Conservation (phyloP, 92 coral and sea anemone genomes). For the Zoanthus solanderi region DNA sequence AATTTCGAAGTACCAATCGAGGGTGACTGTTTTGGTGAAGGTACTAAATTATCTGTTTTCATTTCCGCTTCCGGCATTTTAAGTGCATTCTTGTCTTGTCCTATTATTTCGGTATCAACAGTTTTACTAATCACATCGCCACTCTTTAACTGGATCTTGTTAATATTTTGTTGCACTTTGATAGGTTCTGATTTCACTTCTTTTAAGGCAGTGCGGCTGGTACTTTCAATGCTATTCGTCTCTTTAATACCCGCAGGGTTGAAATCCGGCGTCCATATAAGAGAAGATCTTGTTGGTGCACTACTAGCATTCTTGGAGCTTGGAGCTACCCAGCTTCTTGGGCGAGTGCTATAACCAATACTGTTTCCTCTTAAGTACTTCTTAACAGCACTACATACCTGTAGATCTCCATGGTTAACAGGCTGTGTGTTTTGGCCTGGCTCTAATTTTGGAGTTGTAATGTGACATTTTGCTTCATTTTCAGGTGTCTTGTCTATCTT, state of each 20-base stretch:
- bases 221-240: background rate
- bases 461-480: background rate
- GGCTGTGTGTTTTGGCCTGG: background rate
- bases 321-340: slow-evolving; percentile 72
- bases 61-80: background rate
- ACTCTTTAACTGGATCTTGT: background rate
- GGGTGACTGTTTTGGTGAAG: background rate
- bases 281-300: slow-evolving; percentile 36
- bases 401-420: slow-evolving; percentile 26
- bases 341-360: slow-evolving; percentile 55
- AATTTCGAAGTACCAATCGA: background rate
- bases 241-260: slow-evolving; percentile 27
- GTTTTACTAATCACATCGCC: background rate
- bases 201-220: background rate
- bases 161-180: background rate
- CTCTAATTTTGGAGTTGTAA: too few relatives aligned
- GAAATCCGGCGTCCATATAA: slow-evolving; percentile 50
- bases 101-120: background rate
- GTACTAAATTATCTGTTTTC: background rate
- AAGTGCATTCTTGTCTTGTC: background rate
- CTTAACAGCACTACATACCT: slow-evolving; percentile 45
- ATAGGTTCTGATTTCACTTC: slow-evolving; percentile 17
- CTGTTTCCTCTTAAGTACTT: slow-evolving; percentile 49
- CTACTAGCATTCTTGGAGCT: slow-evolving; percentile 17
- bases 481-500: background rate